Percentiles rank a stretch among this genome's conserved stretches.
Conservation (phyloP, 2,888 invertebrate genomes). For the Melipona beecheii region DNA sequence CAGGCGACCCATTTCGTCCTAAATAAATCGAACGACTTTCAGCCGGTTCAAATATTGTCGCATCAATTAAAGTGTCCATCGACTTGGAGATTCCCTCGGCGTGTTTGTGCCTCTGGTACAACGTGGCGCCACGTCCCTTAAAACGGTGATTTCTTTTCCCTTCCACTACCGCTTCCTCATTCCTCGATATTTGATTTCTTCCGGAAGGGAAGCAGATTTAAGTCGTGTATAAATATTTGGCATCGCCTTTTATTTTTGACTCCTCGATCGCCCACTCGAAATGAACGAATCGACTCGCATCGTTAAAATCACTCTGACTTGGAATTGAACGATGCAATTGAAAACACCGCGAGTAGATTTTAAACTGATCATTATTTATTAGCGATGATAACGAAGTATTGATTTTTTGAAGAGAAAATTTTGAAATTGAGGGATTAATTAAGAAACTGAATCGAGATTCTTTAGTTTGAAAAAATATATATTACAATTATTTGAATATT, state of each 20-base stretch:
- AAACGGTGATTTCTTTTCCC: conserved; percentile 52
- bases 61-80: conserved; percentile 77
- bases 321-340: not conserved
- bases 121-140: conserved; percentile 45
- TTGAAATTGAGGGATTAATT: too few relatives aligned
- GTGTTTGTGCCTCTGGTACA: conserved; percentile 34
- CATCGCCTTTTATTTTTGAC: not conserved
- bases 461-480: not conserved
- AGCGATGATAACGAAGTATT: too few relatives aligned
- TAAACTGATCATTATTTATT: too few relatives aligned
- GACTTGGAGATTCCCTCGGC: conserved; percentile 11
- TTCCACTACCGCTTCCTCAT: conserved; percentile 9
- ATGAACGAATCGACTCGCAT: not conserved
- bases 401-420: too few relatives aligned
- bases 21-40: conserved; percentile 79
- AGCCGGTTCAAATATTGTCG: conserved; percentile 81
- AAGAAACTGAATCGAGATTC: not conserved
- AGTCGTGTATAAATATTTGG: conserved; percentile 21
- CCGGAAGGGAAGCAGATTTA: conserved; percentile 33
- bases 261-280: not conserved
- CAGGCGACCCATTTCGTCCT: conserved; percentile 63
- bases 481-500: not conserved
- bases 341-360: not conserved
- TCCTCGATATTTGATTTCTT: conserved; percentile 31
- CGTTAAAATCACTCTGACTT: not conserved